phyloP scores from a whole-genome alignment of 2,888 invertebrate genomes.

The Capitulum mitella region DNA sequence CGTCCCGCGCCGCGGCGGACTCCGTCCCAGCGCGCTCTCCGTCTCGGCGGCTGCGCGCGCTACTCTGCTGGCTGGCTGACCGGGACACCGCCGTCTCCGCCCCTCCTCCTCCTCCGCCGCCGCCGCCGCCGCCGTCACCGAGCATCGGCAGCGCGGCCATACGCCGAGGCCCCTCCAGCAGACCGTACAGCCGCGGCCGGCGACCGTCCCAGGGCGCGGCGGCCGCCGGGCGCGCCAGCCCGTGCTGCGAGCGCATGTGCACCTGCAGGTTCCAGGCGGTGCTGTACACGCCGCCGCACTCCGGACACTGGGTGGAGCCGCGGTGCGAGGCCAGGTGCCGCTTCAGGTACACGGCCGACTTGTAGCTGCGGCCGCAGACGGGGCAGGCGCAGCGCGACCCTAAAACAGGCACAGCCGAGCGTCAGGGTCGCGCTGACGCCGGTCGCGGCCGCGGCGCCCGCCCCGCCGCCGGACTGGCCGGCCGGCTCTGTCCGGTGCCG shows the following conservation, averaged over 20 bases:
- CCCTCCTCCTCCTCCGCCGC: no score
- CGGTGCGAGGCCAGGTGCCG: slow-evolving; percentile 53
- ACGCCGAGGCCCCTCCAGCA: not conserved
- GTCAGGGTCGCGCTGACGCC: slow-evolving; percentile 34
- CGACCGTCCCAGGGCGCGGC: no score
- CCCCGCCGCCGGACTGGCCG: slow-evolving; percentile 30
- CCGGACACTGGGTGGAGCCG: slow-evolving; percentile 29
- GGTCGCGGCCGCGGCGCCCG: slow-evolving; percentile 34
- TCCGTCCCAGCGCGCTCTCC: no score
- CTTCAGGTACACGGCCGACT: slow-evolving; percentile 87
- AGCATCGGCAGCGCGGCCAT: no score
- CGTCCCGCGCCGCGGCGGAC: no score
- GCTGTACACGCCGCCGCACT: slow-evolving; percentile 6
- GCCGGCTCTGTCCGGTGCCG: slow-evolving; percentile 31
- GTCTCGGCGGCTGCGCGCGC: no score
- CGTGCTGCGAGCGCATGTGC: slow-evolving; percentile 18
- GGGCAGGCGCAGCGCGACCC: slow-evolving; percentile 35
- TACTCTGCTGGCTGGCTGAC: no score
- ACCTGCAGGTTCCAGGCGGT: slow-evolving; percentile 20
- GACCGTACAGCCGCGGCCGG: not conserved
- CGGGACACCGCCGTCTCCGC: no score
- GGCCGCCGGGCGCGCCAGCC: not conserved
- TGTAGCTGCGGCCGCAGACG: slow-evolving; percentile 73
- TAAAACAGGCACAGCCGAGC: slow-evolving; percentile 27
- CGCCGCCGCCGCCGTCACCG: no score